phyloP scores from a whole-genome alignment of 37 sponge, comb jelly and placozoan species.

The Diacarnus erythraeanus region DNA sequence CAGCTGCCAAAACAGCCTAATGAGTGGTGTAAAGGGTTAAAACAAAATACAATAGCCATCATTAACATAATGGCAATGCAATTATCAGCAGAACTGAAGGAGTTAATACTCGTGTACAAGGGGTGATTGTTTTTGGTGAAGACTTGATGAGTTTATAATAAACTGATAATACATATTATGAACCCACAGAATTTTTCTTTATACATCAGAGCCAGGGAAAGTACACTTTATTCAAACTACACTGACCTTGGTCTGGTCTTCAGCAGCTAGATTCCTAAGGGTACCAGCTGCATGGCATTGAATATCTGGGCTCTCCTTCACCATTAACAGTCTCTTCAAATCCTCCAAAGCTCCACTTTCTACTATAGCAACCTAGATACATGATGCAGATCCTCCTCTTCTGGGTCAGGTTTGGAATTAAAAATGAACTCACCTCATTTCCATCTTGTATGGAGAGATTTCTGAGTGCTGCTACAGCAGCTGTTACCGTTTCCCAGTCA shows the following conservation, averaged over 20 bases:
- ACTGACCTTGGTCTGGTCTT: constrained; percentile 49
- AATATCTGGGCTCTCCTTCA: constrained; percentile 41
- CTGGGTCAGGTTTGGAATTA: no score
- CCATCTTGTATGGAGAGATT: constrained; percentile 80
- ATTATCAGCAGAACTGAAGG: no score
- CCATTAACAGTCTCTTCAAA: constrained; percentile 37
- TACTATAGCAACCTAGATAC: constrained; percentile 60
- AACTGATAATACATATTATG: no score
- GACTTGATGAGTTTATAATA: no score
- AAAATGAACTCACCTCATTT: constrained; percentile 55
- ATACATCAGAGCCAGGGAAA: not conserved
- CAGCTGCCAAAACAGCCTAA: constrained; percentile 63
- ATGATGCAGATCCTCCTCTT: no score
- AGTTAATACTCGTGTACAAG: no score
- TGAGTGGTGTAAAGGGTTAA: not conserved
- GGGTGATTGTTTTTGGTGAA: no score
- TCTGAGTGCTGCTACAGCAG: constrained; percentile 82
- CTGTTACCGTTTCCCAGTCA: constrained; percentile 56
- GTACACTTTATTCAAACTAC: no score
- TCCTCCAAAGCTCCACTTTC: constrained; percentile 53
- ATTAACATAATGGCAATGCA: no score
- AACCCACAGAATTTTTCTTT: no score
- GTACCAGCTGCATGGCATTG: constrained; percentile 87
- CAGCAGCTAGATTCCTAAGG: constrained; percentile 76
- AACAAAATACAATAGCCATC: no score